Conservation (phyloP, 2,888 invertebrate species). For the Dexiosoma caninum region DNA sequence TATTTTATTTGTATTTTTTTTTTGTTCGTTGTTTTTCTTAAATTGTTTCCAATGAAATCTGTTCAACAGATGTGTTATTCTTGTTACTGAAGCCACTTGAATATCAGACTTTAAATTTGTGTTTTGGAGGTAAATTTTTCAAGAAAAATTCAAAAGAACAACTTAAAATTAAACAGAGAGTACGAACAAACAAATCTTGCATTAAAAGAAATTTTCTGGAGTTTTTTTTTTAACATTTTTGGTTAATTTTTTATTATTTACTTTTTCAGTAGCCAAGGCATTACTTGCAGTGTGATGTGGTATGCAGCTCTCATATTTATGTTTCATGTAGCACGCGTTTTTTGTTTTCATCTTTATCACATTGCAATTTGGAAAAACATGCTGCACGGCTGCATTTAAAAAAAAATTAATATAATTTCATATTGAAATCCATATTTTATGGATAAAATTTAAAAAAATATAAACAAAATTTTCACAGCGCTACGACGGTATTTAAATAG, state of each 20-base stretch:
- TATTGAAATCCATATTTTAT: slow-evolving; percentile 42
- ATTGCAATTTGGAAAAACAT: neutral
- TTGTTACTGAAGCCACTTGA: slow-evolving; percentile 24
- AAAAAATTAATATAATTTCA: slow-evolving; percentile 25
- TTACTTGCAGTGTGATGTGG: neutral
- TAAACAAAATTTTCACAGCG: too few species aligned
- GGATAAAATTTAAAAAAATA: too few species aligned
- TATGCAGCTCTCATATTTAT: neutral
- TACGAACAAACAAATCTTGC: neutral
- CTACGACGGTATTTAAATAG: too few species aligned
- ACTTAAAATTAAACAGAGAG: neutral
- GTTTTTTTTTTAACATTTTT: slow-evolving; percentile 1
- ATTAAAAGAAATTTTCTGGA: neutral
- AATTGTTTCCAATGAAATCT: slow-evolving; percentile 64
- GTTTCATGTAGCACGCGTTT: slow-evolving; percentile 27
- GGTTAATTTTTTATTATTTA: neutral
- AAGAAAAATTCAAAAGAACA: neutral
- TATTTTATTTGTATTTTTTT: slow-evolving; percentile 40
- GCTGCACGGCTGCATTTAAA: neutral
- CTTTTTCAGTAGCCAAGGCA: neutral
- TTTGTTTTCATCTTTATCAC: neutral
- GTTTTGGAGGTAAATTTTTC: slow-evolving; percentile 40
- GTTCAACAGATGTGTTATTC: slow-evolving; percentile 66
- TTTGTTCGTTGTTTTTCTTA: slow-evolving; percentile 20
- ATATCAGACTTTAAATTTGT: slow-evolving; percentile 35